phyloP scores from a whole-genome alignment of 2,797 vertebrate genomes.

The Poeciliopsis infans region DNA sequence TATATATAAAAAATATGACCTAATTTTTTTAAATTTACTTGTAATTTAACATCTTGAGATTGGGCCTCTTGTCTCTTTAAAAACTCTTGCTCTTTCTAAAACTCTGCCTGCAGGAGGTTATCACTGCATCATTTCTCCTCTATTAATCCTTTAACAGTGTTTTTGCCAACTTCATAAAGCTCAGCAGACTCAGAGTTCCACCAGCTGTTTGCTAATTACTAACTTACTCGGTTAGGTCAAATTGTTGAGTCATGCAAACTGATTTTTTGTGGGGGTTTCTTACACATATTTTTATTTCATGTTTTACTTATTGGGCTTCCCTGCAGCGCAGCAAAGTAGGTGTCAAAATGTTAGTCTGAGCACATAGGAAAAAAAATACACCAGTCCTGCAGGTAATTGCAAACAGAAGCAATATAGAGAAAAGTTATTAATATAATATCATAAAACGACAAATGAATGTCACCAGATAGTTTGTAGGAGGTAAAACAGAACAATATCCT shows the following conservation, averaged over 20 bases:
- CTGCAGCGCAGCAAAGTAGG: neutral
- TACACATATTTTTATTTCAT: neutral
- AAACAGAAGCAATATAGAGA: neutral
- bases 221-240: neutral
- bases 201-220: too few species aligned
- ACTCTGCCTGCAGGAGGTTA: too few species aligned
- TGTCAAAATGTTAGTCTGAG: neutral
- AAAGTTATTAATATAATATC: neutral
- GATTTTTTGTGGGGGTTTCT: neutral
- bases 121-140: too few species aligned
- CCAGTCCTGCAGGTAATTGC: neutral
- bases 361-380: neutral
- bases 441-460: neutral
- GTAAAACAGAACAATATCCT: neutral
- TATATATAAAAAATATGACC: too few species aligned
- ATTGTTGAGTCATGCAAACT: neutral
- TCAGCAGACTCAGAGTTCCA: too few species aligned
- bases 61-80: too few species aligned
- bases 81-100: too few species aligned
- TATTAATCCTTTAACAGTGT: too few species aligned
- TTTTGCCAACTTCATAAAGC: too few species aligned
- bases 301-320: neutral
- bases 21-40: too few species aligned
- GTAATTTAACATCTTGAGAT: too few species aligned
- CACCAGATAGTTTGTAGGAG: neutral